Evolutionary conservation across 1,140 invertebrate genomes (phyloP).

Genomic region (Panulirus ornatus): DNA sequence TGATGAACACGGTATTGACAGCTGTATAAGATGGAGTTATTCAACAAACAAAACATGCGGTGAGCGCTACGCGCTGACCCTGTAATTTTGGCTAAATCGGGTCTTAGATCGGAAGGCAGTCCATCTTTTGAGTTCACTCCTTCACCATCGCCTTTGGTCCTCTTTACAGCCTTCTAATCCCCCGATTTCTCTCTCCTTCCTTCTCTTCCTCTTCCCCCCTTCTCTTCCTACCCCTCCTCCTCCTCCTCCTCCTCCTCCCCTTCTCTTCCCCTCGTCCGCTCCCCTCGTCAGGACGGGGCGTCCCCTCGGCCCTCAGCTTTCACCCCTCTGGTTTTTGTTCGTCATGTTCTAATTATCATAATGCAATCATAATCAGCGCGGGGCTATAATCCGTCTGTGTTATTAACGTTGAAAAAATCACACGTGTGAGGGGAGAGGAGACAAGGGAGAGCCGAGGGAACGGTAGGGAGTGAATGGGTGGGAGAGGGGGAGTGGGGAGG

Average conservation of each 20-base stretch:
- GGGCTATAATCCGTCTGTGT: conserved; percentile 67
- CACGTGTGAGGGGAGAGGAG: conserved; percentile 31
- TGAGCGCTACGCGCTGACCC: too few relatives aligned
- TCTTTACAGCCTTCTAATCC: background rate
- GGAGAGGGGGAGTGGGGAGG: background rate
- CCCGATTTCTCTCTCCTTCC: background rate
- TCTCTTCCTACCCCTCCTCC: background rate
- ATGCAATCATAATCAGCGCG: conserved; percentile 69
- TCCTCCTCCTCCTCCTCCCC: background rate
- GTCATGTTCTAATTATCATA: conserved; percentile 68
- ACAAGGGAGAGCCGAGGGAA: background rate
- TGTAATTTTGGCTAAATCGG: too few relatives aligned
- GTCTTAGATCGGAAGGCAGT: too few relatives aligned
- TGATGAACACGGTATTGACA: too few relatives aligned
- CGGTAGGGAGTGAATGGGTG: background rate
- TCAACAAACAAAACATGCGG: too few relatives aligned
- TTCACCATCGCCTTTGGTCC: too few relatives aligned
- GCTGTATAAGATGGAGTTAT: too few relatives aligned
- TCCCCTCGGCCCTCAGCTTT: conserved; percentile 57
- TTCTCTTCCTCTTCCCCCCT: conserved; percentile 8
- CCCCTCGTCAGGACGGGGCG: too few relatives aligned
- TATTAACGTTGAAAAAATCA: conserved; percentile 55
- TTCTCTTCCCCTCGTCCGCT: conserved; percentile 15
- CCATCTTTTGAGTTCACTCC: too few relatives aligned
- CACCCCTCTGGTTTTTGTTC: conserved; percentile 59